phyloP scores from a whole-genome alignment of 2,888 invertebrate genomes.

The Ophion ventricosus region DNA sequence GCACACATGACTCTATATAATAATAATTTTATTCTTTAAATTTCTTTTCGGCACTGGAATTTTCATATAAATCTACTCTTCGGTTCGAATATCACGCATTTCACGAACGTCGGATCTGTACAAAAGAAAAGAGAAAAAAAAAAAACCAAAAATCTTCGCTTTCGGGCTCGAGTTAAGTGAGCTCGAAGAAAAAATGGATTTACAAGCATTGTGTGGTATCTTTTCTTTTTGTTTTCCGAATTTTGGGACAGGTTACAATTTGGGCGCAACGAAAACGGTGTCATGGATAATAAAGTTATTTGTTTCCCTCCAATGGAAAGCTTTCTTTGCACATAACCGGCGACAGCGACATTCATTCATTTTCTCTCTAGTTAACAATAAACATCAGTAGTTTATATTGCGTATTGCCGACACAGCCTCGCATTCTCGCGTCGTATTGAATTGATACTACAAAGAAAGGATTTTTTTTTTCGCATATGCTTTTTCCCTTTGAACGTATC shows the following conservation, averaged over 20 bases:
- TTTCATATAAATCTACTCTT: slow-evolving; percentile 48
- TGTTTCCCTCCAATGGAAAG: background rate
- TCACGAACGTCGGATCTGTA: slow-evolving; percentile 47
- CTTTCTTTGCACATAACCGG: slow-evolving; percentile 49
- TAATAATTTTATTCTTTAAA: slow-evolving; percentile 10
- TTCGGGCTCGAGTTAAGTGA: background rate
- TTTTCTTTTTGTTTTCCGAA: background rate
- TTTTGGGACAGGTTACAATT: slow-evolving; percentile 12
- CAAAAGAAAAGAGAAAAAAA: slow-evolving; percentile 22
- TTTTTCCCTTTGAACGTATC: background rate
- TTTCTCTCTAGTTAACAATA: slow-evolving; percentile 45
- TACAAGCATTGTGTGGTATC: background rate
- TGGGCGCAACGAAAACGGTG: slow-evolving; percentile 16
- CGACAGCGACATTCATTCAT: slow-evolving; percentile 28
- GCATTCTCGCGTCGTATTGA: slow-evolving; percentile 26
- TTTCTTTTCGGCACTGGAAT: slow-evolving; percentile 44
- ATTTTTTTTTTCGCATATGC: background rate
- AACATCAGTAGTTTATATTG: slow-evolving; percentile 49
- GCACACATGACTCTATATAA: background rate
- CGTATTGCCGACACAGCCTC: slow-evolving; percentile 69
- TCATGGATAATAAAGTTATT: slow-evolving; percentile 26
- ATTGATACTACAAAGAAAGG: slow-evolving; percentile 38
- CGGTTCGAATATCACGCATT: slow-evolving; percentile 50
- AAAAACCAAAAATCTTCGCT: background rate
- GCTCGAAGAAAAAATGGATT: background rate